Conservation (phyloP, 2,797 vertebrate species). For the Rachycentron canadum region DNA sequence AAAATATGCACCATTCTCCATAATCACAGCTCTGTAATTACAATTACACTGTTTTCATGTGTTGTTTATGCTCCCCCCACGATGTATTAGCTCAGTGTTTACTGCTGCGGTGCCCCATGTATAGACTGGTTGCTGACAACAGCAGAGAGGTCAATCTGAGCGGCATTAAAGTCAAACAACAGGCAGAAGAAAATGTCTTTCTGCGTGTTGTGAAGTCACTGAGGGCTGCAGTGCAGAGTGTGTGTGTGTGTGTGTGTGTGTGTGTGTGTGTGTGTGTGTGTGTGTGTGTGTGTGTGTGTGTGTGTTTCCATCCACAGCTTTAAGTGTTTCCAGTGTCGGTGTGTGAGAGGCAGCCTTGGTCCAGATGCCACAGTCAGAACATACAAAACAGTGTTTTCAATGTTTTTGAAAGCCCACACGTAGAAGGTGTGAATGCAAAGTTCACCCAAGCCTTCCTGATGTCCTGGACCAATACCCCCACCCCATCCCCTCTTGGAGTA, state of each 20-base stretch:
- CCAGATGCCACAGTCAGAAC: conserved; percentile 56
- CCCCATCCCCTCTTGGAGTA: neutral
- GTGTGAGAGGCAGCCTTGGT: conserved; percentile 47
- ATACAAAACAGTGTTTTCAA: conserved; percentile 44
- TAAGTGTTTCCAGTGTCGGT: conserved; percentile 60
- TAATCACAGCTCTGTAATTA: conserved; percentile 65
- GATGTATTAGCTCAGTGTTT: conserved; percentile 64
- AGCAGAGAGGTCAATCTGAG: conserved; percentile 26
- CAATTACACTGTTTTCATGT: conserved; percentile 59
- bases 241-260: conserved; percentile 19
- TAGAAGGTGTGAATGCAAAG: conserved; percentile 15
- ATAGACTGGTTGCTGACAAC: conserved; percentile 41
- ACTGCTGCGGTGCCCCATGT: conserved; percentile 12
- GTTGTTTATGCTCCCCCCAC: conserved; percentile 45
- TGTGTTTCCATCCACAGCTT: conserved; percentile 48
- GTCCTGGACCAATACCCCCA: neutral
- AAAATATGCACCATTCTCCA: conserved; percentile 53
- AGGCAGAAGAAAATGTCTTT: conserved; percentile 29
- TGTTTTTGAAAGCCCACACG: conserved; percentile 24
- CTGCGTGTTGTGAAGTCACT: conserved; percentile 42
- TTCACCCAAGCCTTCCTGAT: neutral
- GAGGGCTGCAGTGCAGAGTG: conserved; percentile 23
- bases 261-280: conserved; percentile 31
- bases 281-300: conserved; percentile 25
- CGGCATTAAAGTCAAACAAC: conserved; percentile 50